phyloP scores from a whole-genome alignment of 2,113 vertebrate genomes.

The Anser brachyrhynchus region DNA sequence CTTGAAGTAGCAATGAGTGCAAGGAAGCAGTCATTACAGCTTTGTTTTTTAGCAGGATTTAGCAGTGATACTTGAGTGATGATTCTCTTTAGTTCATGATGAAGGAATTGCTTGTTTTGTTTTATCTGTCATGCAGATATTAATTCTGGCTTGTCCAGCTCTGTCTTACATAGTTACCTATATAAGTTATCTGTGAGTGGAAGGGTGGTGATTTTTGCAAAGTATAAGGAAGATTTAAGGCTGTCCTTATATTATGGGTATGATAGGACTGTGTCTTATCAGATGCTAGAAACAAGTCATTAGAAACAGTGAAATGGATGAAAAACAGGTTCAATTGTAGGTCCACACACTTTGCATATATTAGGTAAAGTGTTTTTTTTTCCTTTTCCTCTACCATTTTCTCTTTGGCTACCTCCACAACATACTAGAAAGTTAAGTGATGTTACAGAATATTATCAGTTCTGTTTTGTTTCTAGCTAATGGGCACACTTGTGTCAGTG shows the following conservation, averaged over 20 bases:
- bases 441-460: background rate
- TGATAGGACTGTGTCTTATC: background rate
- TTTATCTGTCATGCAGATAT: background rate
- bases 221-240: background rate
- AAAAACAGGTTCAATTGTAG: background rate
- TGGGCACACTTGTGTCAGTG: background rate
- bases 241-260: background rate
- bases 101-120: background rate
- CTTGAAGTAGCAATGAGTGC: background rate
- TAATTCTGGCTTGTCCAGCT: background rate
- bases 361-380: background rate
- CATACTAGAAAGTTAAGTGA: background rate
- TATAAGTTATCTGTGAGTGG: rapidly evolving
- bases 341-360: background rate
- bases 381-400: background rate
- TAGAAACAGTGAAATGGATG: background rate
- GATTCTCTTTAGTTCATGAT: background rate
- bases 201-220: background rate
- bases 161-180: background rate
- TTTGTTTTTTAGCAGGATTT: background rate
- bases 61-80: background rate
- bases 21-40: background rate
- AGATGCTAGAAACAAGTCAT: background rate
- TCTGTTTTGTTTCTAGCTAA: background rate
- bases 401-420: background rate